Evolutionary conservation across 2,888 invertebrate species (phyloP).

Genomic region (Marronus borbonicus): DNA sequence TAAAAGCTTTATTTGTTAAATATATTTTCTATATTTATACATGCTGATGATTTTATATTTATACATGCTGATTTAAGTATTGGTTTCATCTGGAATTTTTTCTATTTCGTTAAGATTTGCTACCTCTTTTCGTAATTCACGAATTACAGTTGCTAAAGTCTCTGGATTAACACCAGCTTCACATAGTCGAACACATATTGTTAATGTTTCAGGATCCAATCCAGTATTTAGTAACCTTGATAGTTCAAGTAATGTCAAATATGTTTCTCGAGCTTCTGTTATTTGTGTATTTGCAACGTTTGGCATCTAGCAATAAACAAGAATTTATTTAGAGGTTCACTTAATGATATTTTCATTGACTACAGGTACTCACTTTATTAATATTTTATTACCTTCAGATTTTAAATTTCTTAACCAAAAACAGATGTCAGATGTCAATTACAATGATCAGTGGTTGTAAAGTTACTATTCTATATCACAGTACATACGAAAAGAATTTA

Average conservation of each 20-base stretch:
- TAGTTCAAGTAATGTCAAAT: constrained; percentile 82
- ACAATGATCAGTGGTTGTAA: no score
- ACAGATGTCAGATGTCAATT: not conserved
- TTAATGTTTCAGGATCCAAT: constrained; percentile 81
- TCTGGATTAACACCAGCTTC: constrained; percentile 89
- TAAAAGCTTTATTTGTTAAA: constrained; percentile 47
- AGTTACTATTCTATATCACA: no score
- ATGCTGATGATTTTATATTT: not conserved
- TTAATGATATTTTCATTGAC: not conserved
- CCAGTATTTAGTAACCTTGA: constrained; percentile 86
- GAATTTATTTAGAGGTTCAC: not conserved
- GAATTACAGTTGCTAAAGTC: constrained; percentile 82
- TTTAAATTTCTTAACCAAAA: constrained; percentile 30
- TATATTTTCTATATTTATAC: constrained; percentile 49
- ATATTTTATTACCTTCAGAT: constrained; percentile 3
- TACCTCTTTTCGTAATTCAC: constrained; percentile 81
- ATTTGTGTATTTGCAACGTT: constrained; percentile 68
- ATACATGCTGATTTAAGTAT: constrained; percentile 14
- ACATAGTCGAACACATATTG: constrained; percentile 84
- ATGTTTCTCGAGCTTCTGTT: constrained; percentile 80
- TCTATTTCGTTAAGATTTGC: constrained; percentile 65
- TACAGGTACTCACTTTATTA: constrained; percentile 32
- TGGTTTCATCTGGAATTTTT: constrained; percentile 42
- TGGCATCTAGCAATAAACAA: constrained; percentile 57
- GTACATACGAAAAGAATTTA: no score